Evolutionary conservation across 2,888 invertebrate species (phyloP), one percentile per base, ranked within the genome.

Genomic region (Pyrrhosoma nymphula): DNA sequence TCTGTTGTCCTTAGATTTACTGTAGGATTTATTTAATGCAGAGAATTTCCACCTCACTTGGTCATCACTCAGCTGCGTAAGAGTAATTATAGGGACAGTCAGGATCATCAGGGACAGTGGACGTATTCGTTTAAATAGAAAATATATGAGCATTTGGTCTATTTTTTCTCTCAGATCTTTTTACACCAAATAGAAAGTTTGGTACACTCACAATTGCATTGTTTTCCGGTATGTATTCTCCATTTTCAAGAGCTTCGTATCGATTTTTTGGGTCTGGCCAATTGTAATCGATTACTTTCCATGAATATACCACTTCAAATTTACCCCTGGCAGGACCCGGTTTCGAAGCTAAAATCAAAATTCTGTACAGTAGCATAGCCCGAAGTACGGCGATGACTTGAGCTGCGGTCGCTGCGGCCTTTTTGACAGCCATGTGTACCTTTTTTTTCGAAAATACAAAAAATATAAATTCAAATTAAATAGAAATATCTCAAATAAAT

Each of bases 151-250:
- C 47, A 47, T n/a, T n/a, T n/a, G 47, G 47, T 60, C 3, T 60
- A 10, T 56, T 20, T 20, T 14, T 60, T 60, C 12, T 82, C 35
- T 18, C 18, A 14, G 35, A 82, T 18, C 4, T 82, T 30, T 2
- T 14, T 18, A 35, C 82, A 82, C n/a, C 4, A 35, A 18, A 14
- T 35, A 8, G 30, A 82, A 35, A n/a, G 3, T 2, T 35, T 35
- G 1, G 16, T 30, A 23, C 56, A 93, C 93, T 69, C 18, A 93
- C 93, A 47, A 93, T 93, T 18, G 47, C 39, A 47, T 93, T 93
- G 69, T 93, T 93, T 18, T 69, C 26, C 26, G 93, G 93, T 14
- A 60, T 69, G 26, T 60, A 93, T 12, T 69, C 63, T 23, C 39
- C 63, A 69, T 56, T 39, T 0, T 93, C 39, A 14, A 93, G 0